Evolutionary conservation across 2,888 invertebrate genomes (phyloP).

Genomic region (Agelastica alni): DNA sequence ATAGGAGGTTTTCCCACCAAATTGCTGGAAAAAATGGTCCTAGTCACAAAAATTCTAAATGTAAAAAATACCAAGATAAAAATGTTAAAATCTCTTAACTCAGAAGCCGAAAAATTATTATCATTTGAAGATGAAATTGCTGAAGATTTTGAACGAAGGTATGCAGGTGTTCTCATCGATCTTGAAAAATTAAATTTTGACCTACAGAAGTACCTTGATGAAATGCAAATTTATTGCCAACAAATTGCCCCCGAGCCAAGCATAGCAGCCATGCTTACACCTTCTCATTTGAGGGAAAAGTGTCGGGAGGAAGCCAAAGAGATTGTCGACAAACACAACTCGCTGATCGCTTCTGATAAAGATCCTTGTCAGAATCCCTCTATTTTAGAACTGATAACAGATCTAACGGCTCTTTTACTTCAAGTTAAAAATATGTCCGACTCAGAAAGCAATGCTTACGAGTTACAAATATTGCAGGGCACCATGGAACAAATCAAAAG

Average conservation of each 20-base stretch:
- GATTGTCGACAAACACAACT: constrained; percentile 76
- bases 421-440: constrained; percentile 82
- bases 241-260: constrained; percentile 88
- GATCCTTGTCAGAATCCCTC: constrained; percentile 59
- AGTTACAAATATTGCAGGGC: constrained; percentile 83
- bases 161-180: constrained; percentile 85
- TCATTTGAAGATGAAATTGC: constrained; percentile 78
- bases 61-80: constrained; percentile 82
- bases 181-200: constrained; percentile 90
- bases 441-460: constrained; percentile 86
- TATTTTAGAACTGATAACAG: constrained; percentile 79
- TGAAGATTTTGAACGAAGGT: constrained; percentile 88
- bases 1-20: constrained; percentile 84
- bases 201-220: constrained; percentile 81
- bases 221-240: constrained; percentile 81
- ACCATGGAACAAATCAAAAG: constrained; percentile 88
- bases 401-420: constrained; percentile 86
- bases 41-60: constrained; percentile 82
- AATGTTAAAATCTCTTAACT: constrained; percentile 82
- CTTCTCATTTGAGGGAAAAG: constrained; percentile 84
- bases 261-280: constrained; percentile 83
- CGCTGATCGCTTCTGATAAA: constrained; percentile 63
- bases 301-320: constrained; percentile 83
- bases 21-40: constrained; percentile 83
- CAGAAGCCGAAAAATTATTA: constrained; percentile 85